Evolutionary conservation across 2,113 vertebrate genomes (phyloP), one percentile per base, ranked within the genome.

Genomic region (Redunca redunca): DNA sequence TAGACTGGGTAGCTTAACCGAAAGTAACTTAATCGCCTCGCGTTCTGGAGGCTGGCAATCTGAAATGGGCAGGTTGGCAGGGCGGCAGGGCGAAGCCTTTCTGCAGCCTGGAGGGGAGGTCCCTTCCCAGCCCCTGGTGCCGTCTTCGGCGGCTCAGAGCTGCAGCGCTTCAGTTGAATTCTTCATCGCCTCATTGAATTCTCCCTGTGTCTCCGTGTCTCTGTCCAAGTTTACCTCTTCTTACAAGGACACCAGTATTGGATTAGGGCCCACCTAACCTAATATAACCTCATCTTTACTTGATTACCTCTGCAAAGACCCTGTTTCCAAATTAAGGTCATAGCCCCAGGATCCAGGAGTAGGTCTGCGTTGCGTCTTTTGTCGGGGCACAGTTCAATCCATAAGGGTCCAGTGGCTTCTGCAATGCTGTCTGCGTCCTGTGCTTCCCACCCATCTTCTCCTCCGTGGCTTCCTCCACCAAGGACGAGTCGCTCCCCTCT

Each of bases 81-180:
- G 19, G 50, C 12, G 0, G 48, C 28, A 52, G 78, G 80, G 33
- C 0, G 6, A 3, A 13, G 17, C 83, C 25, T 10, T 33, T 36
- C 86, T 5, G 85, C 60, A 60, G 25, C 43, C 33, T 30, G 4
- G 1, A 26, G 21, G 6, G 48, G 10, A 60, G 74, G 12, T 3
- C 1, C 21, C 23, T 33, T 4, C 13, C 71, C 50, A n/a, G 67
- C 21, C 81, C 23, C 71, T 11, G 1, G 19, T 58, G 40, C 60
- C 26, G 14, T 21, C 50, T 12, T 28, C 9, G 4, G 58, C 1
- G 0, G 36, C 64, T 19, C 33, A 8, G 19, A 16, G 33, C 55
- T 30, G 28, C 52, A 19, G 21, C 7, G 1, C 52, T 58, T 46
- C 12, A 6, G 0, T 25, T 55, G 53, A 43, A 1, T 19, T 30